Conservation (phyloP, 2,113 vertebrate genomes). For the Bubo blakistoni region DNA sequence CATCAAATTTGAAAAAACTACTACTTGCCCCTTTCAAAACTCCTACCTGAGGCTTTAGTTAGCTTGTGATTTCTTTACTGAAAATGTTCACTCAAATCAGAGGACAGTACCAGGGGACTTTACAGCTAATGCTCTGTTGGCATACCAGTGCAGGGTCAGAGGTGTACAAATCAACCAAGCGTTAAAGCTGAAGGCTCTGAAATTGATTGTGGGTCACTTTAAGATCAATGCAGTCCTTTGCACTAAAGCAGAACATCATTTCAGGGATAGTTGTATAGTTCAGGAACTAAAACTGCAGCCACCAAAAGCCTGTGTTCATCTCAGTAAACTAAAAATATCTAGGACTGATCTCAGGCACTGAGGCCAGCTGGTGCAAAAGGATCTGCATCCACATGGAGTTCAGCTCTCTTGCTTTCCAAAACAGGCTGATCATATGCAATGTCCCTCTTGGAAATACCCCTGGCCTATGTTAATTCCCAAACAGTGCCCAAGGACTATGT, state of each 20-base stretch:
- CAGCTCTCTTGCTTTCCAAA: not conserved
- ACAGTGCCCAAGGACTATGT: not conserved
- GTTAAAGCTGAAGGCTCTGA: not conserved
- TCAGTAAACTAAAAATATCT: not conserved
- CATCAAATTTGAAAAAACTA: not conserved
- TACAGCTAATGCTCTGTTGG: not conserved
- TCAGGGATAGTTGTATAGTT: not conserved
- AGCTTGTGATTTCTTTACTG: not conserved
- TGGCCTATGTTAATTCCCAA: not conserved
- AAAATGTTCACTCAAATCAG: not conserved
- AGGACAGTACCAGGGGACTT: not conserved
- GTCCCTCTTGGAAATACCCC: not conserved
- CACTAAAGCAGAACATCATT: not conserved
- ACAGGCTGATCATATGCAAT: not conserved
- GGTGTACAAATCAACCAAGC: fast-evolving
- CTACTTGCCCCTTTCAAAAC: not conserved
- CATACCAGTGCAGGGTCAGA: not conserved
- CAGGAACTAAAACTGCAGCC: not conserved
- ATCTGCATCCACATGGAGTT: not conserved
- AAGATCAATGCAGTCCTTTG: not conserved
- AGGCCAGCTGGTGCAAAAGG: not conserved
- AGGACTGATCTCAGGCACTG: not conserved
- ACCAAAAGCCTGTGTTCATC: not conserved
- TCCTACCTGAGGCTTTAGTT: not conserved
- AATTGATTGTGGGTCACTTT: not conserved